Percentiles rank a stretch among this genome's conserved stretches.
Conservation (phyloP, 2,113 vertebrate species). For the Pithys albifrons region DNA sequence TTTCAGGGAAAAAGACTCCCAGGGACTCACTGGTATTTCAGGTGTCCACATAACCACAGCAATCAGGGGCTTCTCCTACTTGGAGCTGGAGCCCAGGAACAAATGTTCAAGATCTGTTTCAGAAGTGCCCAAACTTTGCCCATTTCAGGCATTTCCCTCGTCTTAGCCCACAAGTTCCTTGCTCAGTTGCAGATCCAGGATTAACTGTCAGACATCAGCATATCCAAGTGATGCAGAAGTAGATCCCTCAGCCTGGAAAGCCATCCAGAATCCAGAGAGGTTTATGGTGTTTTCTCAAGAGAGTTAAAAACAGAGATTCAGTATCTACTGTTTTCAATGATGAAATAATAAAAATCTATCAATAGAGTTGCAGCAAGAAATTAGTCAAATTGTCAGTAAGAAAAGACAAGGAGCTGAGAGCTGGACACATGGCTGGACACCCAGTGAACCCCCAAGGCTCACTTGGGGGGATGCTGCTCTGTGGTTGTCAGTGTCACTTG, state of each 20-base stretch:
- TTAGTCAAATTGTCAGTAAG: not conserved
- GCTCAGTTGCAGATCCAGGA: not conserved
- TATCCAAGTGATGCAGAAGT: not conserved
- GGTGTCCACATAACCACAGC: not conserved
- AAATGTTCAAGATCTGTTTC: not conserved
- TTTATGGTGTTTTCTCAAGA: not conserved
- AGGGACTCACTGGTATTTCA: not conserved
- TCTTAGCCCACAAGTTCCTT: not conserved
- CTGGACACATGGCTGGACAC: not conserved
- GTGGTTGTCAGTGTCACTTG: not conserved
- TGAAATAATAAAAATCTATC: fast-evolving
- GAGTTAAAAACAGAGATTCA: not conserved
- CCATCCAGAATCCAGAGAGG: not conserved
- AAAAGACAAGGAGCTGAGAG: not conserved
- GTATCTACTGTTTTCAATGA: not conserved
- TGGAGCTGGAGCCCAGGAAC: not conserved
- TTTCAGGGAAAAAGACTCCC: not conserved
- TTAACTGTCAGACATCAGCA: not conserved
- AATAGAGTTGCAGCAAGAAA: not conserved
- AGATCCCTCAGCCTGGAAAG: not conserved
- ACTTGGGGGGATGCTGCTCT: fast-evolving
- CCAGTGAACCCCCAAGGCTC: not conserved
- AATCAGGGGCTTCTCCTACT: not conserved
- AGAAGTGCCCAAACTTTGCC: not conserved
- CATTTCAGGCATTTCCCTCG: not conserved